Evolutionary conservation across 1,140 invertebrate genomes (phyloP).

Genomic region (Daktulosphaira vitifoliae): DNA sequence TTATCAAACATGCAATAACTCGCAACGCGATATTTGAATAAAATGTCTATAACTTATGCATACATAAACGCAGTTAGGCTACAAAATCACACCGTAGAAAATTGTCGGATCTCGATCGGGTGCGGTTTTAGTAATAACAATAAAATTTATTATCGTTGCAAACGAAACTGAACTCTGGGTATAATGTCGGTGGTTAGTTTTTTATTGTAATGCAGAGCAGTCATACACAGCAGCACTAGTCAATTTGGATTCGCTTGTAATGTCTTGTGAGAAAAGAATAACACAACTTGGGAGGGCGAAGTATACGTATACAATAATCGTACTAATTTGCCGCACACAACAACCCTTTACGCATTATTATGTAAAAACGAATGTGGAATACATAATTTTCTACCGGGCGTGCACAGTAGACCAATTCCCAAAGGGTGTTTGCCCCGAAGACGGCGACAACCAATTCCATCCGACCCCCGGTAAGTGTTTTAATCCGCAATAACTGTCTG

Average conservation of each 20-base stretch:
- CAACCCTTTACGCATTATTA: conserved; percentile 9
- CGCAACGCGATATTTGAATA: too few relatives aligned
- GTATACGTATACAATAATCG: conserved; percentile 15
- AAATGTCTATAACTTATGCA: background rate
- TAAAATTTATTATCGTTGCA: too few relatives aligned
- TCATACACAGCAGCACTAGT: too few relatives aligned
- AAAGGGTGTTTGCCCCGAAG: conserved; percentile 15
- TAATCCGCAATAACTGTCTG: conserved; percentile 32
- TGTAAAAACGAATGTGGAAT: conserved; percentile 23
- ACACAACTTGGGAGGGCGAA: conserved; percentile 16
- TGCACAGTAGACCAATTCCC: background rate
- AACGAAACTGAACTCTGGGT: too few relatives aligned
- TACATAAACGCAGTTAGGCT: background rate
- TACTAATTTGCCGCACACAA: conserved; percentile 17
- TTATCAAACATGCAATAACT: too few relatives aligned
- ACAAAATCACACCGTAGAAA: too few relatives aligned
- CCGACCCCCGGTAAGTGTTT: conserved; percentile 4
- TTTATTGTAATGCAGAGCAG: too few relatives aligned
- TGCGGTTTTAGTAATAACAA: too few relatives aligned
- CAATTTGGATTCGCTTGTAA: too few relatives aligned
- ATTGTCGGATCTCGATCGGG: too few relatives aligned
- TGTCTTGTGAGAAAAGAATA: conserved; percentile 21
- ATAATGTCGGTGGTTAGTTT: too few relatives aligned
- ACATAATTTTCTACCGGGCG: background rate
- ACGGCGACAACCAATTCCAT: background rate